Conservation (phyloP, 1,140 invertebrate species). For the Cardiocondyla obscurior region DNA sequence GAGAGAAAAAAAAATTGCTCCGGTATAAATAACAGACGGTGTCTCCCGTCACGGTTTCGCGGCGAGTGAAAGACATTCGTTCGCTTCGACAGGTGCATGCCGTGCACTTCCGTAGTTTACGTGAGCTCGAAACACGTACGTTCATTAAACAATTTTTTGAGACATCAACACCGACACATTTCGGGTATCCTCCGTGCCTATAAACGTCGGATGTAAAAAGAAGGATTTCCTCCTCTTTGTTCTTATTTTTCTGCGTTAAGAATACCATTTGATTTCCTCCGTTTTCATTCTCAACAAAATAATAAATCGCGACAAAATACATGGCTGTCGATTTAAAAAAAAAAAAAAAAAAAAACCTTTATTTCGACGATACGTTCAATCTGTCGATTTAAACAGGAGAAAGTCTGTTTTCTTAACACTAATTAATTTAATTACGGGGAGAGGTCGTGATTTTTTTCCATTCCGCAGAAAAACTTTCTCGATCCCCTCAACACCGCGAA, state of each 20-base stretch:
- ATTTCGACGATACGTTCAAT: background rate
- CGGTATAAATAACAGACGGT: slow-evolving; percentile 57
- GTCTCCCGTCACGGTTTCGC: slow-evolving; percentile 17
- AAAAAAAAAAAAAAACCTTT: too few relatives aligned
- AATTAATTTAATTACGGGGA: slow-evolving; percentile 26
- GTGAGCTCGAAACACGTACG: slow-evolving; percentile 45
- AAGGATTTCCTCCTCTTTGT: background rate
- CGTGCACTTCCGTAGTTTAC: slow-evolving; percentile 56
- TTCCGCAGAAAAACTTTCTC: background rate
- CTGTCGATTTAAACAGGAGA: background rate
- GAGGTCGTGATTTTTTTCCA: background rate
- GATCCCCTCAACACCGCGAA: background rate
- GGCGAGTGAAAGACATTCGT: slow-evolving; percentile 61
- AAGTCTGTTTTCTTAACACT: background rate
- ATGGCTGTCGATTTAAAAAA: too few relatives aligned
- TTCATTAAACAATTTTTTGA: slow-evolving; percentile 53
- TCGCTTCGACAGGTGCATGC: slow-evolving; percentile 63
- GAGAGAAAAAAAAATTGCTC: slow-evolving; percentile 17
- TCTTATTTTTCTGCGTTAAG: background rate
- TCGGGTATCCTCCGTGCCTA: slow-evolving; percentile 1
- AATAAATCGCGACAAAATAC: background rate
- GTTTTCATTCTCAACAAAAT: background rate
- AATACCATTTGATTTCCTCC: background rate
- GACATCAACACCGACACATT: slow-evolving; percentile 18
- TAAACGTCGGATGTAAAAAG: slow-evolving; percentile 2